Percentiles rank a stretch among this genome's conserved stretches.
Conservation (phyloP, 1,140 invertebrate genomes). For the Apolygus lucorum region DNA sequence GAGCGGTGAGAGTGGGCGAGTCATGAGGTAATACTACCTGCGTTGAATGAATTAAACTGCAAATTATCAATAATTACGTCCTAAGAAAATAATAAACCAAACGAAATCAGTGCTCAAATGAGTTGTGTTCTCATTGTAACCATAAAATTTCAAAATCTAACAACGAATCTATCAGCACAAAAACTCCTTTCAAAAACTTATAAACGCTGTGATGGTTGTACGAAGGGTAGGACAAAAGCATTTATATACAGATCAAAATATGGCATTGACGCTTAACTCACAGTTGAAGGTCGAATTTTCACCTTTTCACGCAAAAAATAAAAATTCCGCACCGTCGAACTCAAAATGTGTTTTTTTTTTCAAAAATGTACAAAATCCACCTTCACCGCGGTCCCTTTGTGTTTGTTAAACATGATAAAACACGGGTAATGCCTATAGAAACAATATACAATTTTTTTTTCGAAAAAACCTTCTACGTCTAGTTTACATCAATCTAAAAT, state of each 20-base stretch:
- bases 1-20: too few relatives aligned
- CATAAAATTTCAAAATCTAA: too few relatives aligned
- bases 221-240: neutral
- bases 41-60: too few relatives aligned
- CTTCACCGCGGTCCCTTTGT: conserved; percentile 1
- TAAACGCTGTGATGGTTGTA: too few relatives aligned
- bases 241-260: neutral
- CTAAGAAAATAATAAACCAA: too few relatives aligned
- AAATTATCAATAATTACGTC: too few relatives aligned
- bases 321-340: neutral
- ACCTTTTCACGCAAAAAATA: neutral
- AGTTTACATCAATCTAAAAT: neutral
- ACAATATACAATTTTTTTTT: neutral
- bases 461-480: neutral
- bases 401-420: neutral
- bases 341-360: neutral
- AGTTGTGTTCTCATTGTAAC: too few relatives aligned
- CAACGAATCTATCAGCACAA: too few relatives aligned
- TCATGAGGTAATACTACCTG: too few relatives aligned
- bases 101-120: too few relatives aligned
- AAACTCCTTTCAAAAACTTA: too few relatives aligned
- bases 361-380: neutral
- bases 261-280: neutral
- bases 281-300: neutral
- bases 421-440: neutral